Evolutionary conservation across 2,797 vertebrate genomes (phyloP), one percentile per base, ranked within the genome.

Genomic region (Zalophus californianus): DNA sequence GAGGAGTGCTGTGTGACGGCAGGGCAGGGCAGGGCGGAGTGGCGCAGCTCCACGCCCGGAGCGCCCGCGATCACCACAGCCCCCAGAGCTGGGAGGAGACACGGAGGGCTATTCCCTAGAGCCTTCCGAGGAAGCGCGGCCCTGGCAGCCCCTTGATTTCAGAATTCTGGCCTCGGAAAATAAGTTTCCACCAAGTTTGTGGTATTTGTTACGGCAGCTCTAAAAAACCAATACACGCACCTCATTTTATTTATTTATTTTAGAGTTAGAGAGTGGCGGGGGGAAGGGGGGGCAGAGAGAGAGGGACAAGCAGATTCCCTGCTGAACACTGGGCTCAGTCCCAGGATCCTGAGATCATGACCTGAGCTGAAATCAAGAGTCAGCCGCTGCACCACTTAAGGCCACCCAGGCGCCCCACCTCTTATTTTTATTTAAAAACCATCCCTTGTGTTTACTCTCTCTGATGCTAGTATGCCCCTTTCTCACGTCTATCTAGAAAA

Each of bases 1-100:
- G n/a, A 66, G 27, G 87, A 56, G 89, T 3, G 12, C 54, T 32
- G 1, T 2, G 1, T 27, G 15, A 16, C 20, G 2, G 3, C 38
- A 25, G 29, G 48, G 41, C n/a, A 21, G 29, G 48, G 41, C n/a
- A 16, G n/a, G 73, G 41, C 1, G 5, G 48, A 15, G 7, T 1
- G 32, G 13, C 20, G 48, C 0, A 1, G 54, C 48, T 21, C 1
- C 23, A 20, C 12, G 3, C 29, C 27, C 6, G 44, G 44, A 10
- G 29, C 2, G 1, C 7, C 7, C 1, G 0, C 7, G 16, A 7
- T 9, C 4, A 0, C n/a, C 7, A 29, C 38, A 7, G 62, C 41
- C 56, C 0, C 62, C 27, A 52, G 73, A 29, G 7, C 58, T 35
- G 8, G 80, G 64, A 11, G 52, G 64, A 29, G 56, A 1, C 14